Percentiles rank a stretch among this genome's conserved stretches.
Conservation (phyloP, 2,113 vertebrate genomes). For the Leucopsar rothschildi region DNA sequence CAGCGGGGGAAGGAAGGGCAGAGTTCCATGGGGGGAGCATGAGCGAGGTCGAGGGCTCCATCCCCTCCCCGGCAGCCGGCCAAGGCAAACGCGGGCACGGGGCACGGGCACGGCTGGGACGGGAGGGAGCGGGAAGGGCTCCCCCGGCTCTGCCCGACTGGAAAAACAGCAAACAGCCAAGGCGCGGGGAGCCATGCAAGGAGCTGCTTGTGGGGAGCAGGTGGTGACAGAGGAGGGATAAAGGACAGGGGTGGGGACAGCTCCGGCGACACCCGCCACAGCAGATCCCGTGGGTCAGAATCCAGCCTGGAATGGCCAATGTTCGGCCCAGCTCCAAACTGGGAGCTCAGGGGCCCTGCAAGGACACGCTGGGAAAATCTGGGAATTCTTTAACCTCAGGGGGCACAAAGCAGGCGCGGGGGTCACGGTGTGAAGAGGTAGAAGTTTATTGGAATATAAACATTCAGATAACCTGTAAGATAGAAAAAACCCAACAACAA, state of each 20-base stretch:
- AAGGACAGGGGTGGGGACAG: background rate
- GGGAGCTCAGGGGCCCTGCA: background rate
- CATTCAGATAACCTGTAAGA: conserved; percentile 78
- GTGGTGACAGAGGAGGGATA: background rate
- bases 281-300: rapidly evolving
- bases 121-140: background rate
- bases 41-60: background rate
- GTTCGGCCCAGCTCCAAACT: no score
- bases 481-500: conserved; percentile 78
- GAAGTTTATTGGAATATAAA: conserved; percentile 86
- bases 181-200: rapidly evolving
- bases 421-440: conserved; percentile 74
- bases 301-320: background rate
- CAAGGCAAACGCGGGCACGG: background rate
- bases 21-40: rapidly evolving
- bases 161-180: background rate
- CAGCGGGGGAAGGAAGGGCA: no score
- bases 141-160: background rate
- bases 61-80: background rate
- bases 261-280: background rate
- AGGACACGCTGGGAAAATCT: background rate
- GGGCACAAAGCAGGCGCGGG: background rate
- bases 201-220: background rate
- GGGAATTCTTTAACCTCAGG: background rate
- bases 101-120: rapidly evolving